phyloP scores from a whole-genome alignment of 2,888 invertebrate genomes.

The Crossocerus cetratus region DNA sequence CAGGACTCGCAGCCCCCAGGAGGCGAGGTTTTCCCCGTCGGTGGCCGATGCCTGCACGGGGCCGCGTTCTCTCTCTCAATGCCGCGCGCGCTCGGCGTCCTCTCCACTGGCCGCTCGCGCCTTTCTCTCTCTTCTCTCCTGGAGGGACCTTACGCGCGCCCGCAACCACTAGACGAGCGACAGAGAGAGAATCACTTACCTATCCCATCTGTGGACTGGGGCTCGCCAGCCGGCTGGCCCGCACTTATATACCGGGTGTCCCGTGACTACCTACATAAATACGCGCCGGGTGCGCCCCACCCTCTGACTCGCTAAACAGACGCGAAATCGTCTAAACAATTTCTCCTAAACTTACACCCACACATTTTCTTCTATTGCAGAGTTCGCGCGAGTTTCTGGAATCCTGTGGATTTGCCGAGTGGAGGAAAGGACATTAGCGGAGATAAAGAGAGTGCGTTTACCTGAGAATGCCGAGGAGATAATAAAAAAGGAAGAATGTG shows the following conservation, averaged over 20 bases:
- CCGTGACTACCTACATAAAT: not conserved
- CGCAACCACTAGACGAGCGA: constrained; percentile 40
- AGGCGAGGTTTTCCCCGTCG: not conserved
- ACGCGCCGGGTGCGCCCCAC: not conserved
- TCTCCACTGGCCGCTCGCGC: not conserved
- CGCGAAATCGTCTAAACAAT: no score
- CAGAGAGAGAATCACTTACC: constrained; percentile 50
- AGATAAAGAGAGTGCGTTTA: not conserved
- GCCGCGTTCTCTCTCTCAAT: not conserved
- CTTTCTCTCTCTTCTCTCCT: constrained; percentile 36
- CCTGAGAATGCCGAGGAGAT: not conserved
- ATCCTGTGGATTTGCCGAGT: no score
- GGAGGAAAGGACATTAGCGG: not conserved
- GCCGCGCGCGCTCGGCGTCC: no score
- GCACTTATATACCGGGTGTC: constrained; percentile 49
- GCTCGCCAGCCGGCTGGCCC: constrained; percentile 34
- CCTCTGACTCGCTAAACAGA: no score
- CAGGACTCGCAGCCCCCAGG: not conserved
- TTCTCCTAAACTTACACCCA: no score
- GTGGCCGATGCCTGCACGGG: not conserved
- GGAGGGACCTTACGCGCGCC: constrained; percentile 54
- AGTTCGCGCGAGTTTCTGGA: no score
- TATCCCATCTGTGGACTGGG: constrained; percentile 47
- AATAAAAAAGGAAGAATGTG: not conserved
- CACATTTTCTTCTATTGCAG: no score